These are phyloP conservation scores for Platyscapa corneri DNA, from an alignment of 1,140 invertebrate genomes.

Conservation along the genomic window DNA sequence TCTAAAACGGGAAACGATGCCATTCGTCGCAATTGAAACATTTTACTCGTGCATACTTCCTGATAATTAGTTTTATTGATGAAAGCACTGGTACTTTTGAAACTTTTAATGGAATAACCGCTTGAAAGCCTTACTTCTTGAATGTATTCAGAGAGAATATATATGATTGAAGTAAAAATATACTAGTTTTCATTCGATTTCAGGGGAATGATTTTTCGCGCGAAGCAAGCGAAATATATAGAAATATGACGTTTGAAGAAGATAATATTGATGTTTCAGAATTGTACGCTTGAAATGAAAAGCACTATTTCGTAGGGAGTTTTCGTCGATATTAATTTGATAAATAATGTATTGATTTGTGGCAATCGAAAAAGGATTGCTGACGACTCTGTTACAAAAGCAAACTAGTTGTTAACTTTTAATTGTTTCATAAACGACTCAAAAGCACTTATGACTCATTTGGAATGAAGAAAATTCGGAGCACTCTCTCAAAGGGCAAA, in stretches of 20 bases:
- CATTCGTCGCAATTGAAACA: neutral
- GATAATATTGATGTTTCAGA: neutral
- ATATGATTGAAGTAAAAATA: neutral
- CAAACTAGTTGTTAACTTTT: too few relatives aligned
- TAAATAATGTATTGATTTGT: too few relatives aligned
- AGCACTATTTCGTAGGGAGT: too few relatives aligned
- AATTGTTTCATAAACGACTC: too few relatives aligned
- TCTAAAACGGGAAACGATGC: neutral
- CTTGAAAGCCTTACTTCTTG: neutral
- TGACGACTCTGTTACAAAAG: too few relatives aligned
- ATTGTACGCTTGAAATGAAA: neutral
- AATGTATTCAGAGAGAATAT: neutral
- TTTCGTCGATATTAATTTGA: too few relatives aligned
- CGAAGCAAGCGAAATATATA: neutral
- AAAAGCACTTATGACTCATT: too few relatives aligned
- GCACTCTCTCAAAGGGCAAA: neutral
- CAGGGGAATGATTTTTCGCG: neutral
- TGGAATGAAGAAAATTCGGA: neutral
- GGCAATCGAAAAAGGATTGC: too few relatives aligned
- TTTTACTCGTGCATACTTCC: neutral
- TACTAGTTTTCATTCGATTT: neutral
- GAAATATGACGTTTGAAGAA: neutral
- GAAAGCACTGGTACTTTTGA: neutral
- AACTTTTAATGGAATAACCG: neutral
- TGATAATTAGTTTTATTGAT: neutral